phyloP scores from a whole-genome alignment of 2,113 vertebrate species.

The Prolemur simus region DNA sequence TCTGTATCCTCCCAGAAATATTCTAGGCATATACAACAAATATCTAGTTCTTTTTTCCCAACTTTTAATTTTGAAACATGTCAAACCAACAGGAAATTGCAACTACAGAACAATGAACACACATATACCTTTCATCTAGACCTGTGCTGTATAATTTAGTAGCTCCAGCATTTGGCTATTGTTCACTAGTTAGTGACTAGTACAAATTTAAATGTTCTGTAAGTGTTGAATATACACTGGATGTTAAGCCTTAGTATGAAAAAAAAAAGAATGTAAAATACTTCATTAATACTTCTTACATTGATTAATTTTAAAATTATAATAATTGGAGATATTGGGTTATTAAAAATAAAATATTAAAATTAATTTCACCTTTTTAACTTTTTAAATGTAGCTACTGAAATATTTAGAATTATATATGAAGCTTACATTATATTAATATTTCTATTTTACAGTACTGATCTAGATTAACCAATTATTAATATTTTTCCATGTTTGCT shows the following conservation, averaged over 20 bases:
- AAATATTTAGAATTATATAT: conserved; percentile 14
- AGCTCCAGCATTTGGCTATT: neutral
- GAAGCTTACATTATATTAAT: neutral
- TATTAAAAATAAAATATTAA: conserved; percentile 21
- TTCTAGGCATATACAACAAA: neutral
- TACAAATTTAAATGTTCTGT: neutral
- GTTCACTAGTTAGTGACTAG: neutral
- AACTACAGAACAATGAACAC: neutral
- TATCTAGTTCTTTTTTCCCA: neutral
- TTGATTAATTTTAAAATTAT: conserved; percentile 13
- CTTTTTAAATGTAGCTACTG: neutral
- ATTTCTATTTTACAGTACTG: neutral
- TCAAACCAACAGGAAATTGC: neutral
- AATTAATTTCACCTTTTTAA: neutral
- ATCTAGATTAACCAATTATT: neutral
- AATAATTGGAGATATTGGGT: neutral
- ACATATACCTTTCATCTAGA: neutral
- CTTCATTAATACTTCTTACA: neutral
- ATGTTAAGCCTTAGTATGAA: neutral
- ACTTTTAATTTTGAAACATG: neutral
- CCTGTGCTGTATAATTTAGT: neutral
- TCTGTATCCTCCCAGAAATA: neutral
- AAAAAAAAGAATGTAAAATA: neutral
- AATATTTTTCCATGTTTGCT: neutral
- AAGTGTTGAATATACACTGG: neutral